Conservation (phyloP, 2,888 invertebrate genomes). For the Phymatocera aterrima region DNA sequence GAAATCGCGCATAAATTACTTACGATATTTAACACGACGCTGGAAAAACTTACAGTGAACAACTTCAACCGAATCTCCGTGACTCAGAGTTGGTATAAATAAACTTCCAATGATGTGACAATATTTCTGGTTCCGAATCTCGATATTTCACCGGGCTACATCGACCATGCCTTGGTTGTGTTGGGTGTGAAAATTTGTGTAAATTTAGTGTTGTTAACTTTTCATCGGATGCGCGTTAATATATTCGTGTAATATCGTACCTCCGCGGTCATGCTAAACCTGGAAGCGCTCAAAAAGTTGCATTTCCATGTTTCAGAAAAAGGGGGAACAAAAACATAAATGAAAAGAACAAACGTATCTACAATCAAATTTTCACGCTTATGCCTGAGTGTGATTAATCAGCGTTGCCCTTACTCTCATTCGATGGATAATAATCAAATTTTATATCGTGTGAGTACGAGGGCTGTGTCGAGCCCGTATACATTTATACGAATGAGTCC, state of each 20-base stretch:
- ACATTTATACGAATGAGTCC: no score
- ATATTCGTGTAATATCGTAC: not conserved
- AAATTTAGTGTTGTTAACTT: not conserved
- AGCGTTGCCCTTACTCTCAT: no score
- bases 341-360: not conserved
- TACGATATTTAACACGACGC: not conserved
- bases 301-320: not conserved
- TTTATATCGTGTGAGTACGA: no score
- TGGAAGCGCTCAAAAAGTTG: not conserved
- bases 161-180: not conserved
- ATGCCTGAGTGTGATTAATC: no score
- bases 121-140: not conserved
- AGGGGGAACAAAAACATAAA: not conserved
- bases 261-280: not conserved
- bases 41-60: not conserved
- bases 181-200: not conserved
- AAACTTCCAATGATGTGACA: not conserved
- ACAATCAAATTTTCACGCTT: no score
- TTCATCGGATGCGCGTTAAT: constrained; percentile 23
- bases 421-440: no score
- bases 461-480: no score
- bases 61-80: constrained; percentile 1
- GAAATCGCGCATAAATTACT: not conserved
- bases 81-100: constrained; percentile 31
- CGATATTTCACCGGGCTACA: constrained; percentile 6